A percentile compares a stretch with the other conserved stretches of the same genome.
Conservation (phyloP, 1,140 invertebrate genomes). For the Paraescarpia echinospica region DNA sequence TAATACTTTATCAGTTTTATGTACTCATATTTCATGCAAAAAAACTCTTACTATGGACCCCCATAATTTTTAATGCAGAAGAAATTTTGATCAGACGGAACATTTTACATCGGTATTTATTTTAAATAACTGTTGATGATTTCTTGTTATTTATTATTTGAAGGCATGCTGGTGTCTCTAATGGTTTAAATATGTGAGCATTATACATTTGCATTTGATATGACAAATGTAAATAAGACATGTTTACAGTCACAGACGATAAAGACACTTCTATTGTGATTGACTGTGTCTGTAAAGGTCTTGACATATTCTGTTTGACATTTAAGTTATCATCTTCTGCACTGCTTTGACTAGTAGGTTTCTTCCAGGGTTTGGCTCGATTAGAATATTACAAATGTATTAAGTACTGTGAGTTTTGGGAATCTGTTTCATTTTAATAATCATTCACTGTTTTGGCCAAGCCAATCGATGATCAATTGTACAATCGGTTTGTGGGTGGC, state of each 20-base stretch:
- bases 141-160: neutral
- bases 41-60: neutral
- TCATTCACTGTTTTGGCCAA: too few relatives aligned
- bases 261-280: neutral
- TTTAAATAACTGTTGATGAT: too few relatives aligned
- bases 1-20: too few relatives aligned
- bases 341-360: neutral
- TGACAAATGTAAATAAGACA: neutral
- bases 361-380: too few relatives aligned
- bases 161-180: neutral
- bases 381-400: too few relatives aligned
- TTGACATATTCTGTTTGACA: neutral
- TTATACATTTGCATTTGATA: neutral
- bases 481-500: too few relatives aligned
- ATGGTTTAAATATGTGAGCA: neutral
- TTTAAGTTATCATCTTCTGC: neutral
- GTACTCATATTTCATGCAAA: too few relatives aligned
- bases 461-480: too few relatives aligned
- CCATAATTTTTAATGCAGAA: neutral
- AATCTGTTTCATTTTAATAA: too few relatives aligned
- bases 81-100: neutral
- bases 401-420: too few relatives aligned
- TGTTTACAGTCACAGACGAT: neutral
- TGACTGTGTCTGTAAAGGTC: neutral
- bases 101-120: too few relatives aligned